Percentiles rank a stretch among this genome's conserved stretches.
phyloP scores from a whole-genome alignment of 2,888 invertebrate genomes.

The Antitype chi region DNA sequence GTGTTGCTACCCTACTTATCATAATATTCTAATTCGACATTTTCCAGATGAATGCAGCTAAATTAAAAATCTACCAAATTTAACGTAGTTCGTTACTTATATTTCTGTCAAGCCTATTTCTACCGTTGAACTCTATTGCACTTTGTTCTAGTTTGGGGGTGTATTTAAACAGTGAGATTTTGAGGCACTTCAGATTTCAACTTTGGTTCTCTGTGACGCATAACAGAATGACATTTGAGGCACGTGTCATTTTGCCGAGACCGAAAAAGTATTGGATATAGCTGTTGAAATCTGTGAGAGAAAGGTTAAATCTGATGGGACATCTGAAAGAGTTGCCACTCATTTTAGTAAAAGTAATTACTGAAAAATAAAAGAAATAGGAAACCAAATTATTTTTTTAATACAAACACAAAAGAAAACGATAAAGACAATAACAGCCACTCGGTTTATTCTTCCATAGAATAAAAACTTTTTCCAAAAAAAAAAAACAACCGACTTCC shows the following conservation, averaged over 20 bases:
- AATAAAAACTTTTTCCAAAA: no score
- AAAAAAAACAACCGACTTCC: no score
- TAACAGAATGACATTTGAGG: background rate
- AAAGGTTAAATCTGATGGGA: background rate
- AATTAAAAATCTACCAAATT: background rate
- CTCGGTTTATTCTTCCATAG: no score
- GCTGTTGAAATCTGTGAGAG: background rate
- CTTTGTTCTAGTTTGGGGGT: background rate
- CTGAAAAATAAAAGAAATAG: background rate
- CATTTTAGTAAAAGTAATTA: background rate
- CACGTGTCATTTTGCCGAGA: background rate
- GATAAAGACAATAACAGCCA: no score
- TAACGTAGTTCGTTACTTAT: background rate
- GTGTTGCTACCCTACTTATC: background rate
- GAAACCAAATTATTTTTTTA: no score
- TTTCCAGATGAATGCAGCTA: background rate
- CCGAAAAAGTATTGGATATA: background rate
- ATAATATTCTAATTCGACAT: background rate
- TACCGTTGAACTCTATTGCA: background rate
- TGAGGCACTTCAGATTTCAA: background rate
- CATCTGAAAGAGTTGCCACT: background rate
- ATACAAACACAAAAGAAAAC: background rate
- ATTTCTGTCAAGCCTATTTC: constrained; percentile 11
- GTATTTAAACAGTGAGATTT: background rate
- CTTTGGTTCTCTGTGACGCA: background rate